phyloP scores from a whole-genome alignment of 2,888 invertebrate species.

The Neoitamus cyanurus region DNA sequence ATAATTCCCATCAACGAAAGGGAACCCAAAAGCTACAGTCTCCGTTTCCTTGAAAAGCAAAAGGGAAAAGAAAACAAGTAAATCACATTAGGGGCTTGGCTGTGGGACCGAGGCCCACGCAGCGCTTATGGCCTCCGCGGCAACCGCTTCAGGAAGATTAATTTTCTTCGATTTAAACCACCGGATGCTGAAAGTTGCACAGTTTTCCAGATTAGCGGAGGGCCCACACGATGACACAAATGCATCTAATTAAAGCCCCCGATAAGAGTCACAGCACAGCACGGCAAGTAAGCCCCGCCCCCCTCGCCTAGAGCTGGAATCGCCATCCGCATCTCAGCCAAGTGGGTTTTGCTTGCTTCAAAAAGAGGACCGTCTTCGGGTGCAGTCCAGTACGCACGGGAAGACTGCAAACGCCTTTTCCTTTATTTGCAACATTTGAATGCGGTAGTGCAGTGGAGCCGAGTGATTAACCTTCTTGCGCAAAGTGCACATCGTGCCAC shows the following conservation, averaged over 20 bases:
- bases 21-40: background rate
- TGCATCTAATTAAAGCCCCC: slow-evolving; percentile 42
- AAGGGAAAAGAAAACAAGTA: background rate
- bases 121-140: background rate
- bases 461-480: background rate
- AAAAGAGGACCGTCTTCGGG: background rate
- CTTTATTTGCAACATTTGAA: background rate
- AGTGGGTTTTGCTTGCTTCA: background rate
- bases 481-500: background rate
- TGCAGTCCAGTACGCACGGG: background rate
- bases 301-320: background rate
- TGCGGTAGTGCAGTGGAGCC: background rate
- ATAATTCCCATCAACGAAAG: background rate
- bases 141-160: slow-evolving; percentile 25
- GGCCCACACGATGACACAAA: slow-evolving; percentile 39
- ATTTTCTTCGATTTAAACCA: slow-evolving; percentile 24
- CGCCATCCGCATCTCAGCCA: background rate
- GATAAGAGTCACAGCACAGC: background rate
- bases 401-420: background rate
- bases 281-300: background rate
- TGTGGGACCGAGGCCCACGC: background rate
- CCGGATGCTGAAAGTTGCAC: slow-evolving; percentile 32
- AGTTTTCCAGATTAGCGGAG: slow-evolving; percentile 30
- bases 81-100: background rate
- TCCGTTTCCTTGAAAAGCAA: background rate